Evolutionary conservation across 2,113 vertebrate genomes (phyloP).

Genomic region (Phoenicopterus ruber): DNA sequence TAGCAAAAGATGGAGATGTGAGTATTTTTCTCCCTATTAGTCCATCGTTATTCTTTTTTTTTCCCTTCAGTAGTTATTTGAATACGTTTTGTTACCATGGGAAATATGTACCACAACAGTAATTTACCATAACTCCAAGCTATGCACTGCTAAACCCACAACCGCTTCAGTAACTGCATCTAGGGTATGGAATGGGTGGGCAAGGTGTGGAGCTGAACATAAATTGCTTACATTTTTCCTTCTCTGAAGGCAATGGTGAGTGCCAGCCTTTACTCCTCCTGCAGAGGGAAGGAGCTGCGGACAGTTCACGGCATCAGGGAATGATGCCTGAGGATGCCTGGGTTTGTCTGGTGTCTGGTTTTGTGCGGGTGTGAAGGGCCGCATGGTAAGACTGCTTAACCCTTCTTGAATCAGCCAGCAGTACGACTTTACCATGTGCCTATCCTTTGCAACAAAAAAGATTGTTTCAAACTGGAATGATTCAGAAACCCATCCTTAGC

Average conservation of each 20-base stretch:
- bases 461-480: neutral
- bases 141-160: neutral
- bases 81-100: neutral
- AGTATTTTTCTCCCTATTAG: neutral
- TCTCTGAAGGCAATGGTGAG: neutral
- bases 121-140: neutral
- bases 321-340: neutral
- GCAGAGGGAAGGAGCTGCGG: neutral
- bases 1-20: neutral
- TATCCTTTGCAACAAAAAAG: neutral
- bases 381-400: neutral
- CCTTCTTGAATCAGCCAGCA: neutral
- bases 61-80: neutral
- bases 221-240: neutral
- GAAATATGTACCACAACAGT: neutral
- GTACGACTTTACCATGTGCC: neutral
- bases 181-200: neutral
- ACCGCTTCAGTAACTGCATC: neutral
- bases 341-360: neutral
- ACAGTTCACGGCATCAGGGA: neutral
- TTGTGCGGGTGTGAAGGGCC: neutral
- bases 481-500: neutral
- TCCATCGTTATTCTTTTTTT: rapidly evolving
- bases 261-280: neutral
- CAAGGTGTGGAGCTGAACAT: neutral